Conservation (phyloP, 2,888 invertebrate genomes). For the Osmoderma eremita region DNA sequence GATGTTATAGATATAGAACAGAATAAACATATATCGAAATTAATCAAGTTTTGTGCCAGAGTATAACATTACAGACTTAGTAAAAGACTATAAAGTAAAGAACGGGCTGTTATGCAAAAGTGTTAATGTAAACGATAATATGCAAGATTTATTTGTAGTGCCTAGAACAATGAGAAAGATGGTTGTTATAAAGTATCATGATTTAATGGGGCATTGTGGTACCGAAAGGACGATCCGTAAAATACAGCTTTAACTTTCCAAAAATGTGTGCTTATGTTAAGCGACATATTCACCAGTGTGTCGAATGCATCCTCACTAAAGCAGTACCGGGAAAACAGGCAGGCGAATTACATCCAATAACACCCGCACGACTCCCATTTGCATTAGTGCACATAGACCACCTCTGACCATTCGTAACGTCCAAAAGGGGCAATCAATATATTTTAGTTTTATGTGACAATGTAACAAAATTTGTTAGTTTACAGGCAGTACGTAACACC, state of each 20-base stretch:
- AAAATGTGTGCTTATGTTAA: slow-evolving; percentile 3
- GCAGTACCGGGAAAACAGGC: background rate
- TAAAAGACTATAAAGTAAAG: no score
- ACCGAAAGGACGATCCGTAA: background rate
- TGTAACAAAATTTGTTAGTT: slow-evolving; percentile 11
- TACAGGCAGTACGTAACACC: slow-evolving; percentile 1
- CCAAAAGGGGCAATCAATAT: background rate
- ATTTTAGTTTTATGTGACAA: slow-evolving; percentile 10
- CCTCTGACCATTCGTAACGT: background rate
- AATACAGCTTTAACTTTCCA: background rate
- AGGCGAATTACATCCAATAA: slow-evolving; percentile 1
- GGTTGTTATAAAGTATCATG: no score
- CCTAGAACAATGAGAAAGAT: no score
- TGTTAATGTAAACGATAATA: no score
- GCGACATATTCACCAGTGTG: background rate
- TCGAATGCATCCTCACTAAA: slow-evolving; percentile 2
- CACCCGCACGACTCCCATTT: background rate
- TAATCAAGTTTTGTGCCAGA: no score
- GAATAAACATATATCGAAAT: no score
- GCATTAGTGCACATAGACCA: background rate
- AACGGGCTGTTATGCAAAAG: no score
- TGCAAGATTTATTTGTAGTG: no score
- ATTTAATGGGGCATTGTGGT: background rate
- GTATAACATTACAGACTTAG: no score
- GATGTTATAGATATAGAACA: no score